Percentiles rank a stretch among this genome's conserved stretches.
phyloP scores from a whole-genome alignment of 1,140 invertebrate species.

The Callitettix versicolor region DNA sequence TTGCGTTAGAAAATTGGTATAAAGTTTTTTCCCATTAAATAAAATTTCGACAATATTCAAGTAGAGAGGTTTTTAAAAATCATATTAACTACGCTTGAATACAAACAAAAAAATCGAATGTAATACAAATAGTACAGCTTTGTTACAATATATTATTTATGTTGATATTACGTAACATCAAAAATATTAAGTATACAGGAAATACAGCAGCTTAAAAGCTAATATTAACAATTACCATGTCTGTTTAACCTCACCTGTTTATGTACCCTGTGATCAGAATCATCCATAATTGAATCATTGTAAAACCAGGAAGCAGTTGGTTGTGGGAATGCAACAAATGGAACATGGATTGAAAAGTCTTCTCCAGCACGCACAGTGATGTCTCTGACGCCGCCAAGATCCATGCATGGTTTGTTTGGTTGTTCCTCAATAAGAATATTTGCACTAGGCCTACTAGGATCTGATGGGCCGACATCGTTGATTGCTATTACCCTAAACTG shows the following conservation, averaged over 20 bases:
- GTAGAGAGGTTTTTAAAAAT: too few species aligned
- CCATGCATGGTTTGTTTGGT: conserved; percentile 91
- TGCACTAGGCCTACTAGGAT: conserved; percentile 81
- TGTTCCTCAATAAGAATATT: conserved; percentile 85
- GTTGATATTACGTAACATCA: too few species aligned
- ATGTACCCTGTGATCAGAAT: conserved; percentile 63
- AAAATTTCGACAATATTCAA: too few species aligned
- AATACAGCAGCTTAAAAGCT: too few species aligned
- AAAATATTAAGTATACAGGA: too few species aligned
- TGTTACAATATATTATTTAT: too few species aligned
- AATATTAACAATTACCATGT: too few species aligned
- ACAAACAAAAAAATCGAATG: too few species aligned
- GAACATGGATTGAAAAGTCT: conserved; percentile 92
- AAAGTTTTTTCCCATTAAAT: too few species aligned
- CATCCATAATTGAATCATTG: conserved; percentile 66
- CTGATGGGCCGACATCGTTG: conserved; percentile 87
- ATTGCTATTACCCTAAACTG: conserved; percentile 92
- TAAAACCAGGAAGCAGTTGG: conserved; percentile 88
- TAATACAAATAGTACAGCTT: too few species aligned
- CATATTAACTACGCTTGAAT: too few species aligned
- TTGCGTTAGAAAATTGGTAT: too few species aligned
- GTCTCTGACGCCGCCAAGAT: conserved; percentile 82
- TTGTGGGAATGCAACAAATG: conserved; percentile 89
- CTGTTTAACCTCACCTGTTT: conserved; percentile 41
- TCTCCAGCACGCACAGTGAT: conserved; percentile 95